Conservation (phyloP, 1,140 invertebrate species). For the Panagrolaimus sp. region DNA sequence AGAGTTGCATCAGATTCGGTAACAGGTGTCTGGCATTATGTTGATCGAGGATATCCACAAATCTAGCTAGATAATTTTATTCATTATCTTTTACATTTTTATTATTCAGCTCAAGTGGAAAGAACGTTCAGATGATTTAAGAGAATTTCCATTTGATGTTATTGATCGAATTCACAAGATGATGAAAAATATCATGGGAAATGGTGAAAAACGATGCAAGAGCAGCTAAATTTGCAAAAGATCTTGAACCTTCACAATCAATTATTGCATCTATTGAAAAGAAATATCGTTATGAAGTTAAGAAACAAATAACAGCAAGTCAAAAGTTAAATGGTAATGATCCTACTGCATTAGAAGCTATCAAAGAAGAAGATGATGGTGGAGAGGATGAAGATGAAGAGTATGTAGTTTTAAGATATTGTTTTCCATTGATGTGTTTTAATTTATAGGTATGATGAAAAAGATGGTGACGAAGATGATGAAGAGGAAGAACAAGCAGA, state of each 20-base stretch:
- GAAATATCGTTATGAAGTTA: conserved; percentile 32
- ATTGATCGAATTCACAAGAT: conserved; percentile 26
- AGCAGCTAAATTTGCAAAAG: conserved; percentile 24
- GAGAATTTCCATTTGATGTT: conserved; percentile 41
- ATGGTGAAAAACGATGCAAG: conserved; percentile 11
- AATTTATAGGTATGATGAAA: not conserved
- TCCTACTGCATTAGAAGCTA: conserved; percentile 18
- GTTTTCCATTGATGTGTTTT: too few relatives aligned
- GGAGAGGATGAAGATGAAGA: not conserved
- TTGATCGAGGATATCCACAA: not conserved
- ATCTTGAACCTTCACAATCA: conserved; percentile 29
- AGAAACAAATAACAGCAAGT: conserved; percentile 8
- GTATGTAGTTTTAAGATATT: too few relatives aligned
- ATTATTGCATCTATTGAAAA: conserved; percentile 24
- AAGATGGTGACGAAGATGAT: not conserved
- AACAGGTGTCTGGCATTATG: not conserved
- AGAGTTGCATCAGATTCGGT: not conserved
- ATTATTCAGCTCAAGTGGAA: conserved; percentile 41
- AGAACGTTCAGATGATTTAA: conserved; percentile 29
- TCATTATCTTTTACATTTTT: conserved; percentile 23
- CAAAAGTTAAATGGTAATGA: conserved; percentile 20
- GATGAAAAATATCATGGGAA: conserved; percentile 33
- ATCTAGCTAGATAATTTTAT: not conserved
- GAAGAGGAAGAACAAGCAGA: conserved; percentile 31
- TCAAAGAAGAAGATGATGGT: conserved; percentile 32